Base-by-base conservation (phyloP, 2,888 invertebrate genomes). In the Sesia apiformis region DNA sequence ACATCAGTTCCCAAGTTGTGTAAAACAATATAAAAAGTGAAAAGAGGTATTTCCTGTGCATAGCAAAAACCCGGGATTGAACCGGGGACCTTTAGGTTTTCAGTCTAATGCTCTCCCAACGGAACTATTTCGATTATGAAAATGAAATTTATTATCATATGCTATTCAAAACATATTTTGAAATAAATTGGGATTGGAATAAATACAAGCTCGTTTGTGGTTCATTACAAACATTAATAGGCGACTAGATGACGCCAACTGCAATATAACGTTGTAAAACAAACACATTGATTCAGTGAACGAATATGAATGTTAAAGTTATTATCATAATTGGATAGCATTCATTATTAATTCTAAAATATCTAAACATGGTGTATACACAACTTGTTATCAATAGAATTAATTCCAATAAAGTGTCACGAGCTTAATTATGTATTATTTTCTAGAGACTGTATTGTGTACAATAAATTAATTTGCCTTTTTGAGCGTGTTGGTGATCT, bases 401-500 rank as follows among this genome's bases (percentile, higher is more conserved):
- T 1, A 23, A 23, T 23, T 23, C n/a, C n/a, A n/a, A n/a, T n/a
- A n/a, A n/a, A n/a, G 23, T 2, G 1, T 23, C 23, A 23, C 23
- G 23, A 1, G 23, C 1, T 23, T 23, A 23, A 23, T 23, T 23
- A 23, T 23, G 23, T 23, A 23, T 23, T 23, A 23, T 23, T 23
- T 23, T 1, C 23, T 23, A 23, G 23, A 23, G 23, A 23, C 23
- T 23, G 23, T 23, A 23, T 23, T 23, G 23, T 23, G 23, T 23
- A 23, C 23, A 23, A 23, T 23, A 1, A 23, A 23, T 23, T 23
- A 23, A 23, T 23, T 58, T 69, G 91, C 90, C 79, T 90, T 91
- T 56, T 92, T 93, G 1, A 95, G 83, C 65, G 92, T 89, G 0
- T 90, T 76, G 40, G 93, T 93, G 56, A 96, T 90, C 64, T 94